Conservation (phyloP, 2,888 invertebrate species). For the Cataglyphis livida region DNA sequence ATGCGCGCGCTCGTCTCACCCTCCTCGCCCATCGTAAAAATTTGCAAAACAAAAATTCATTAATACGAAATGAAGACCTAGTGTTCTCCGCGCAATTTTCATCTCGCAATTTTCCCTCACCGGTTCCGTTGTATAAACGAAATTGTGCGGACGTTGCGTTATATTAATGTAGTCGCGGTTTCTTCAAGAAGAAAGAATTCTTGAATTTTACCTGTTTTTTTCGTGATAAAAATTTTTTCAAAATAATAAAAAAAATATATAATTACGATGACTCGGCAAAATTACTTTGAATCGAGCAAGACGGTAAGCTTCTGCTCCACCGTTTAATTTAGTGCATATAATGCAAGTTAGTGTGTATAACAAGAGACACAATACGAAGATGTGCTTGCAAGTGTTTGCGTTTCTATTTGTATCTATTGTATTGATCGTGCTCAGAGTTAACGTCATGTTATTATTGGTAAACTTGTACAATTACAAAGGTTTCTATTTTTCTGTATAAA, state of each 20-base stretch:
- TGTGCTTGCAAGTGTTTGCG: constrained; percentile 68
- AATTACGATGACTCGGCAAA: constrained; percentile 67
- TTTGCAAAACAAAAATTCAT: constrained; percentile 37
- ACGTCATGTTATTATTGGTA: constrained; percentile 46
- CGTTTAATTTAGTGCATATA: constrained; percentile 69
- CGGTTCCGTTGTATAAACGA: constrained; percentile 16
- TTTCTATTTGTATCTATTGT: constrained; percentile 33
- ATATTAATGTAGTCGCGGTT: not conserved
- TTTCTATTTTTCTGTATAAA: not conserved
- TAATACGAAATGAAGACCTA: constrained; percentile 35
- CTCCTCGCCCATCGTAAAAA: not conserved
- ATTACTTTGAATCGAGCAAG: constrained; percentile 65
- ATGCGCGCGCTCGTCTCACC: not conserved
- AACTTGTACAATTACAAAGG: not conserved
- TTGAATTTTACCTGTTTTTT: constrained; percentile 4
- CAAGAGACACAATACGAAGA: constrained; percentile 46
- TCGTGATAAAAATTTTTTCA: not conserved
- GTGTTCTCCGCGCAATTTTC: constrained; percentile 13
- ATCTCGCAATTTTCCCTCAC: constrained; percentile 20
- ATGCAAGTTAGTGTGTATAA: constrained; percentile 55
- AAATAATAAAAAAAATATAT: constrained; percentile 60
- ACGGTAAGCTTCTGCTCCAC: constrained; percentile 62
- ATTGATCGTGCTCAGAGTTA: constrained; percentile 14
- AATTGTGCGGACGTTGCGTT: constrained; percentile 24
- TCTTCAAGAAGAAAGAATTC: constrained; percentile 19